Evolutionary conservation across 1,140 invertebrate species (phyloP).

Genomic region (Nautilus pompilius): DNA sequence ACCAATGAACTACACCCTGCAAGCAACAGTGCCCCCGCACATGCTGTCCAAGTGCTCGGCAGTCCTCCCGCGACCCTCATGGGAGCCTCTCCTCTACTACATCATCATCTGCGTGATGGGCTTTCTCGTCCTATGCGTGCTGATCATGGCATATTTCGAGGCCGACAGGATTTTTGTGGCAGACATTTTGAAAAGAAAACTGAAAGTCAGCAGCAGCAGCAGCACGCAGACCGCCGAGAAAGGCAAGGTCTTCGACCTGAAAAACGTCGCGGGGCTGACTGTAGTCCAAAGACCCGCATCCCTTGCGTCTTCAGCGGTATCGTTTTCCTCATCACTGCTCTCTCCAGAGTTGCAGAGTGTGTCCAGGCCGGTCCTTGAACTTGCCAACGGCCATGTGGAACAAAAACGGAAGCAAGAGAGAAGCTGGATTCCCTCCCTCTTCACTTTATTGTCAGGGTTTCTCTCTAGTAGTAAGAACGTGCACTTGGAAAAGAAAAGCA

Average conservation of each 20-base stretch:
- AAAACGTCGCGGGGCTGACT: conserved; percentile 34
- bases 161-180: conserved; percentile 68
- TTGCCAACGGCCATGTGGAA: conserved; percentile 37
- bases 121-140: conserved; percentile 67
- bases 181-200: conserved; percentile 39
- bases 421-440: no score
- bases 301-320: background rate
- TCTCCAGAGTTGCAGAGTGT: no score
- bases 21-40: conserved; percentile 76
- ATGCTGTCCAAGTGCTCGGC: conserved; percentile 71
- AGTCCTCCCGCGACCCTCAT: conserved; percentile 72
- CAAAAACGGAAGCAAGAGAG: no score
- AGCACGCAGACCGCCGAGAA: conserved; percentile 40
- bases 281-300: background rate
- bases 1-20: conserved; percentile 71
- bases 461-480: conserved; percentile 12
- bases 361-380: conserved; percentile 15
- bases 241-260: conserved; percentile 52
- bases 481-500: conserved; percentile 1
- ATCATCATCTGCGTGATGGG: conserved; percentile 64
- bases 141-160: conserved; percentile 71
- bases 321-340: conserved; percentile 8
- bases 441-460: no score
- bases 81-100: conserved; percentile 76
- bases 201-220: conserved; percentile 28